Evolutionary conservation across 2,888 invertebrate species (phyloP).

Genomic region (Nezara viridula): DNA sequence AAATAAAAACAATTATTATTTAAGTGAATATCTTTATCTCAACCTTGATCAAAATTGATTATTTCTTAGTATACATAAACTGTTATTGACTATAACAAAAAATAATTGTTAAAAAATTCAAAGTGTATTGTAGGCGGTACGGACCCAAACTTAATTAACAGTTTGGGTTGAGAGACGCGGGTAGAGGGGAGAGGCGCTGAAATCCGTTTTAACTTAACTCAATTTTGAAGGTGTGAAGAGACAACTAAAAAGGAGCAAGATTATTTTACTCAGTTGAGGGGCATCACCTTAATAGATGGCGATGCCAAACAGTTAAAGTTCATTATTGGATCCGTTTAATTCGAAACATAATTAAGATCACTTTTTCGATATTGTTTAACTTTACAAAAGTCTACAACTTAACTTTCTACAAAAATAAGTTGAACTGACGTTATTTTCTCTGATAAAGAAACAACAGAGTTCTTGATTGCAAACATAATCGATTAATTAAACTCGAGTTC

Average conservation of each 20-base stretch:
- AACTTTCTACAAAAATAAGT: background rate
- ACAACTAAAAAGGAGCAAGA: background rate
- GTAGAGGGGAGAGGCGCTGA: background rate
- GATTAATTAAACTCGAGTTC: background rate
- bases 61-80: too few relatives aligned
- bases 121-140: background rate
- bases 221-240: background rate
- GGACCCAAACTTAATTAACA: background rate
- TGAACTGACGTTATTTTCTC: background rate
- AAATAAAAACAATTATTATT: too few relatives aligned
- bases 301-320: constrained; percentile 4
- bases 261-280: background rate
- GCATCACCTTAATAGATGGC: background rate
- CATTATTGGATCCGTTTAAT: background rate
- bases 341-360: constrained; percentile 3
- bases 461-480: background rate
- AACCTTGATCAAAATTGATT: too few relatives aligned
- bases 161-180: background rate
- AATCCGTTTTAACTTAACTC: background rate
- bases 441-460: background rate
- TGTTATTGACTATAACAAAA: too few relatives aligned
- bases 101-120: background rate
- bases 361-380: constrained; percentile 14
- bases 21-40: too few relatives aligned
- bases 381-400: background rate